phyloP scores from a whole-genome alignment of 2,797 vertebrate genomes.

The Microchirus variegatus region DNA sequence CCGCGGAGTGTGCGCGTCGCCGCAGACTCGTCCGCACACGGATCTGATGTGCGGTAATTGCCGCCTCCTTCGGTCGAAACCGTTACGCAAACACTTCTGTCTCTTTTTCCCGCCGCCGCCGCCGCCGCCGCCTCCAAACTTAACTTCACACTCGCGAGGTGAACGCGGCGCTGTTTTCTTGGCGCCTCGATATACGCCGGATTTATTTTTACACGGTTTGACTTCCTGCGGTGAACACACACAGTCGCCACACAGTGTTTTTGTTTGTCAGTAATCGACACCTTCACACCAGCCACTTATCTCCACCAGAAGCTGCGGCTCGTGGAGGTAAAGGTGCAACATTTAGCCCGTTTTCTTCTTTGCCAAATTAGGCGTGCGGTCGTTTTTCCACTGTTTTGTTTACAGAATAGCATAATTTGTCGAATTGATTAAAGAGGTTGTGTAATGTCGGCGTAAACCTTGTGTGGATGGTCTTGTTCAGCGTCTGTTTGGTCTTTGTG shows the following conservation, averaged over 20 bases:
- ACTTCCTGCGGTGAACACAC: slow-evolving; percentile 45
- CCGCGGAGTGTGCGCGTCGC: slow-evolving; percentile 25
- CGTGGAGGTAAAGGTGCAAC: not conserved
- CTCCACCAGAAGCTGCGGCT: slow-evolving; percentile 29
- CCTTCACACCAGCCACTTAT: slow-evolving; percentile 36
- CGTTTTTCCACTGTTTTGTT: not conserved
- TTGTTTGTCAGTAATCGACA: slow-evolving; percentile 42
- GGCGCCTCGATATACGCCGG: slow-evolving; percentile 28
- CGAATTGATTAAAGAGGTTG: not conserved
- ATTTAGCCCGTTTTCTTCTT: not conserved
- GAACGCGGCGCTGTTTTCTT: slow-evolving; percentile 27
- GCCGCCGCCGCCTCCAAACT: slow-evolving; percentile 44
- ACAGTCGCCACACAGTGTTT: slow-evolving; percentile 28
- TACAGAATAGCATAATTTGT: not conserved
- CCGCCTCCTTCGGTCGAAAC: slow-evolving; percentile 72
- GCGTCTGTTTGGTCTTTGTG: too few species aligned
- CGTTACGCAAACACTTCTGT: slow-evolving; percentile 51
- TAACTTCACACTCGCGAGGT: slow-evolving; percentile 30
- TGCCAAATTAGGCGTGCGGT: slow-evolving; percentile 13
- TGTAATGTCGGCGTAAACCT: not conserved
- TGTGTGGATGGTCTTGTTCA: too few species aligned
- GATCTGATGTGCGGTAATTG: slow-evolving; percentile 76
- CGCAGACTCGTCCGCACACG: slow-evolving; percentile 47
- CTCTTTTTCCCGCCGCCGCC: slow-evolving; percentile 13
- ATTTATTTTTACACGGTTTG: slow-evolving; percentile 46